phyloP scores from a whole-genome alignment of 2,113 vertebrate genomes.

The Macrotus californicus region DNA sequence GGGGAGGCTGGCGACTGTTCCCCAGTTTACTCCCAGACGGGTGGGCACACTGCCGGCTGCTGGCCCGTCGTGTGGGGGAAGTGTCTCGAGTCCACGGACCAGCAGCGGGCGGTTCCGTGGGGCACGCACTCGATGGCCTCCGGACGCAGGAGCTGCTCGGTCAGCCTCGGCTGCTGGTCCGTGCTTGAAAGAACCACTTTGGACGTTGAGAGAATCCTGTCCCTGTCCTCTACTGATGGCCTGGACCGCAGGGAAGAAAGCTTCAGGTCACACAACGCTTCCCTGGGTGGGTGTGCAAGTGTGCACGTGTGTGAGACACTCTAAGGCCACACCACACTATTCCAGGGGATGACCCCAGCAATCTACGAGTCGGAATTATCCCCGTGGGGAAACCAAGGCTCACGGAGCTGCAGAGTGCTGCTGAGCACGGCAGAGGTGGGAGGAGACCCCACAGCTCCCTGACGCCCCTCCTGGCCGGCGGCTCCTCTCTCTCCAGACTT shows the following conservation, averaged over 20 bases:
- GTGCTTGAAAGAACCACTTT: background rate
- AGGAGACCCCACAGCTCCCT: accelerated
- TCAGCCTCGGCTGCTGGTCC: accelerated
- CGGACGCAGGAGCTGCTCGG: accelerated
- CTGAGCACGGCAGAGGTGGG: accelerated
- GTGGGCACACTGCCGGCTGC: background rate
- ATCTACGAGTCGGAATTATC: accelerated
- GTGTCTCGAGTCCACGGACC: accelerated
- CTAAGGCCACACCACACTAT: accelerated
- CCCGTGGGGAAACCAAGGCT: no score
- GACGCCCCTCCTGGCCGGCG: accelerated
- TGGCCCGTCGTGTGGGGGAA: background rate
- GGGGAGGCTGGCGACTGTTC: accelerated
- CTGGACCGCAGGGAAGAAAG: background rate
- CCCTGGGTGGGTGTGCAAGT: accelerated
- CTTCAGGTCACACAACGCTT: accelerated
- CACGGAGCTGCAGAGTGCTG: accelerated
- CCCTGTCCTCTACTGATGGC: background rate
- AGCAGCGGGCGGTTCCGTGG: accelerated
- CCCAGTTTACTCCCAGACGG: accelerated
- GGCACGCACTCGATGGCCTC: accelerated
- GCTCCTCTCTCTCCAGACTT: background rate
- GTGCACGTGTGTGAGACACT: background rate
- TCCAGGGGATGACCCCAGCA: background rate
- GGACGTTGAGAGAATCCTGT: no score